Evolutionary conservation across 2,113 vertebrate species (phyloP).

Genomic region (Herpetotheres cachinnans): DNA sequence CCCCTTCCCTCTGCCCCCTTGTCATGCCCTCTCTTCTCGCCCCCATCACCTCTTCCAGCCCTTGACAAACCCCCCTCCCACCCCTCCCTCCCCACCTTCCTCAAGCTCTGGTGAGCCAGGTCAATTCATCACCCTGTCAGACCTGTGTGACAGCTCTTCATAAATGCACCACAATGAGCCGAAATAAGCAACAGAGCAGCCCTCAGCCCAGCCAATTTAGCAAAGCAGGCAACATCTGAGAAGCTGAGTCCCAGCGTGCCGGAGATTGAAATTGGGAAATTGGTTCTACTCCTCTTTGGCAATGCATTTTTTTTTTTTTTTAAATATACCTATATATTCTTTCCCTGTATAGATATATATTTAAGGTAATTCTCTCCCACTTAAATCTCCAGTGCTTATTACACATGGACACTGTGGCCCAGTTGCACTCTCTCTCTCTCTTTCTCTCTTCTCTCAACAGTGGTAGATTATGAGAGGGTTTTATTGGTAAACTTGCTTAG

Average conservation of each 20-base stretch:
- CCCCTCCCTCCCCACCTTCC: neutral
- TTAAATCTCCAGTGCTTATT: conserved; percentile 60
- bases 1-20: neutral
- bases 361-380: conserved; percentile 64
- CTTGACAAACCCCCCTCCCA: neutral
- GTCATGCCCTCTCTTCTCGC: neutral
- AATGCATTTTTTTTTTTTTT: neutral
- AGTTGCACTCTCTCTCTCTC: neutral
- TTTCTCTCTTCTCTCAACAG: neutral
- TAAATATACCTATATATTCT: conserved; percentile 19
- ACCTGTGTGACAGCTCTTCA: conserved; percentile 60
- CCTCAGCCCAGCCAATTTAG: conserved; percentile 62
- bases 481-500: conserved; percentile 69
- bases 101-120: neutral
- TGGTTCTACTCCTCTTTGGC: conserved; percentile 65
- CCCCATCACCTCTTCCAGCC: neutral
- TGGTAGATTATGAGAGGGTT: conserved; percentile 58
- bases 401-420: neutral
- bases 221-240: conserved; percentile 70
- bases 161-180: conserved; percentile 62
- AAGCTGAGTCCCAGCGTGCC: conserved; percentile 20
- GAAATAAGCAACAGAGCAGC: conserved; percentile 31
- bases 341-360: conserved; percentile 14
- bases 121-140: conserved; percentile 67
- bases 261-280: conserved; percentile 68